These are phyloP conservation scores for Cremastinae sp. DNA, from an alignment of 2,888 invertebrate species.

Conservation along the genomic window DNA sequence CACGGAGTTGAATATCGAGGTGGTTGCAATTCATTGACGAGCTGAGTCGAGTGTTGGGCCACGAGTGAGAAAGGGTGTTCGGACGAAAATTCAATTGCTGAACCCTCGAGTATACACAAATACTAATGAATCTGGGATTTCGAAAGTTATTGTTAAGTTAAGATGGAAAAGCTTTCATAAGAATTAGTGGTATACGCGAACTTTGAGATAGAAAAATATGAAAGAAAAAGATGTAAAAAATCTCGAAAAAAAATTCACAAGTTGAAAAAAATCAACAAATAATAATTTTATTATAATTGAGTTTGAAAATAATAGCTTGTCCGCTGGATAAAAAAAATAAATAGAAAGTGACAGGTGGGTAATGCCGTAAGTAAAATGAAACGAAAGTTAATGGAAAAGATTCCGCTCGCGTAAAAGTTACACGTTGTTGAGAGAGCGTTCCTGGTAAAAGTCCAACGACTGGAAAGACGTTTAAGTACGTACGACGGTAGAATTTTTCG, in stretches of 20 bases:
- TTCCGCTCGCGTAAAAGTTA: background rate
- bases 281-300: no score
- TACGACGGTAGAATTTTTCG: conserved; percentile 17
- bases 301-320: no score
- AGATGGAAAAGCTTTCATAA: conserved; percentile 1
- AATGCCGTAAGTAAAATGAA: no score
- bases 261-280: no score
- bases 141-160: conserved; percentile 7
- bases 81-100: conserved; percentile 27
- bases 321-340: conserved; percentile 1
- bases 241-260: no score
- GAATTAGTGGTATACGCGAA: background rate
- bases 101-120: conserved; percentile 4
- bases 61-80: conserved; percentile 25
- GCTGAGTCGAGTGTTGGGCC: conserved; percentile 12
- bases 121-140: conserved; percentile 20
- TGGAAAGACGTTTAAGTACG: conserved; percentile 20
- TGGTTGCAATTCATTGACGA: conserved; percentile 25
- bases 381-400: background rate
- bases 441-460: conserved; percentile 16
- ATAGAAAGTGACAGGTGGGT: no score
- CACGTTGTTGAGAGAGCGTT: background rate
- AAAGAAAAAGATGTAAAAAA: background rate
- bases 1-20: conserved; percentile 20
- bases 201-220: background rate